These are phyloP conservation scores for Salticus scenicus DNA, from an alignment of 2,888 invertebrate species.

Conservation along the genomic window DNA sequence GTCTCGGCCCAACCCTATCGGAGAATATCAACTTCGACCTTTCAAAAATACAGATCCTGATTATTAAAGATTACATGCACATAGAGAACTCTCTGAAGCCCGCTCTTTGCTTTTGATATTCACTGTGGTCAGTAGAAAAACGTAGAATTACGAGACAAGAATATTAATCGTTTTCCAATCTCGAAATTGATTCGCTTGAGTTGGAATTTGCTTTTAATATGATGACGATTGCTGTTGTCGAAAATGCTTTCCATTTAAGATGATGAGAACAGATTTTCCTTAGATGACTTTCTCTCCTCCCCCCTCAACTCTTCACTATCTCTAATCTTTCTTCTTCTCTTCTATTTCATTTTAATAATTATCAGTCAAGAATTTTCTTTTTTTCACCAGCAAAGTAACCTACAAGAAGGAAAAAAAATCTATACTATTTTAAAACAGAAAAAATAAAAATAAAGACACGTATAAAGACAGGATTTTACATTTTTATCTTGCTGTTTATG, in stretches of 20 bases:
- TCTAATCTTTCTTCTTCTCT: too few species aligned
- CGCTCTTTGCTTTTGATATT: slow-evolving; percentile 6
- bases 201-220: not conserved
- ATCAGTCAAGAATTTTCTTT: too few species aligned
- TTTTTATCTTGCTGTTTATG: too few species aligned
- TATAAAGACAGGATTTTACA: too few species aligned
- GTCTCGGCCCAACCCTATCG: slow-evolving; percentile 42
- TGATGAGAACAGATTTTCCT: not conserved
- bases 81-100: slow-evolving; percentile 7
- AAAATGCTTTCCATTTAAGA: not conserved
- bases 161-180: slow-evolving; percentile 29
- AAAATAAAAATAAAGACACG: too few species aligned
- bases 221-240: not conserved
- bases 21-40: slow-evolving; percentile 62
- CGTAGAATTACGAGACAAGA: slow-evolving; percentile 37
- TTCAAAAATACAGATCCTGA: slow-evolving; percentile 47
- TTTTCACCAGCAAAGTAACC: too few species aligned
- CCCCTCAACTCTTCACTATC: too few species aligned
- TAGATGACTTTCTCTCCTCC: too few species aligned
- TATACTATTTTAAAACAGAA: too few species aligned
- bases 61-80: slow-evolving; percentile 51
- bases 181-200: slow-evolving; percentile 29
- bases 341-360: too few species aligned
- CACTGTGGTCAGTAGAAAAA: slow-evolving; percentile 26
- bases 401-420: too few species aligned